Base-by-base conservation (phyloP, 2,888 invertebrate species). In the Hartigia nigra region DNA sequence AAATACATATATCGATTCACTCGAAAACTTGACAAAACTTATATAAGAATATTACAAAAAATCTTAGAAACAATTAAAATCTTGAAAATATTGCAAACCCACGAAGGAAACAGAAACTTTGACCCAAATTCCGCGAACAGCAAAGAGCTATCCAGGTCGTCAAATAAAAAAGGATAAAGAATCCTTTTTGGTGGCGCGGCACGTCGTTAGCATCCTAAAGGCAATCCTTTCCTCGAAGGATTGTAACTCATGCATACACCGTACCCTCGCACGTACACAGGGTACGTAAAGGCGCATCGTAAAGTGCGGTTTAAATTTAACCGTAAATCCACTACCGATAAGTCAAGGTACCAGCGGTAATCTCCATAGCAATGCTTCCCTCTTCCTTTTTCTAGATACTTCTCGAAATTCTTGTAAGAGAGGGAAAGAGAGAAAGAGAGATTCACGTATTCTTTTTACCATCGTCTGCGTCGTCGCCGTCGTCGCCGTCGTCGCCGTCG, bases 401-500 rank as follows among this genome's bases (percentile, higher is more conserved):
- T 35, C 34, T 34, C 11, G 12, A 37, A 75, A 75, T 75, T 32
- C 34, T 9, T 4, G 32, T 14, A 72, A 9, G 32, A 14, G 69
- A n/a, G n/a, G n/a, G n/a, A n/a, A n/a, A n/a, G n/a, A n/a, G n/a
- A n/a, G n/a, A n/a, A n/a, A n/a, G n/a, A 34, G 32, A 31, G 32
- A 31, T n/a, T 12, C 35, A 12, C 74, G 74, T 74, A 74, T 79
- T 77, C 79, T 75, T 77, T 79, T 77, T 77, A 39, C 35, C 77
- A 9, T 55, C 55, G 55, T 55, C 55, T 55, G 55, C 55, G 55
- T 55, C 55, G 55, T 23, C 23, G 55, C 23, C 55, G 55, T 12
- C 74, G 74, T n/a, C n/a, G n/a, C n/a, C 55, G 55, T 55, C 55
- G 55, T 23, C 23, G 55, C 23, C 55, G 55, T 12, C 74, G 74